Conservation (phyloP, 2,113 vertebrate species). For the Dolichallabes microphthalmus region DNA sequence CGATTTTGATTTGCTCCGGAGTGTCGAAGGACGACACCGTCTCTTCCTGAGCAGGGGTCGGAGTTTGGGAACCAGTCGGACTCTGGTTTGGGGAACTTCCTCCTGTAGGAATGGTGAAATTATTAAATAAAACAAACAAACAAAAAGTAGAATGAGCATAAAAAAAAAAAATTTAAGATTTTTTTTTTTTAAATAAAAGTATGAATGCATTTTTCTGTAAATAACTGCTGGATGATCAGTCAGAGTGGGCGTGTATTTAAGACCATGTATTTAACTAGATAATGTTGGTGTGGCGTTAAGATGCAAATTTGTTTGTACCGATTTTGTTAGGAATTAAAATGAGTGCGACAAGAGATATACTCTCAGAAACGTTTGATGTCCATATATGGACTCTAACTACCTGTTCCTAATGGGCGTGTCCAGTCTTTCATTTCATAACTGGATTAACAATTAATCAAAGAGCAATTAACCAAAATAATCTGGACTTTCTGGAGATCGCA, state of each 20-base stretch:
- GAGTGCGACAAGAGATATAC: not conserved
- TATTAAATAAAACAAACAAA: not conserved
- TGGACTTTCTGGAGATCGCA: not conserved
- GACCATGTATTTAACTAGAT: not conserved
- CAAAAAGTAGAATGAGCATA: not conserved
- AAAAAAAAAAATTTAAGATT: too few relatives aligned
- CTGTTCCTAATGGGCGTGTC: not conserved
- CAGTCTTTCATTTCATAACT: not conserved
- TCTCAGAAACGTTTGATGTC: not conserved
- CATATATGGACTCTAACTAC: not conserved
- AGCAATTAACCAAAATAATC: not conserved
- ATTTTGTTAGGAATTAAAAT: not conserved
- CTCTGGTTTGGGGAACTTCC: conserved; percentile 91
- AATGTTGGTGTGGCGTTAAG: not conserved
- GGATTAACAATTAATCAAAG: not conserved
- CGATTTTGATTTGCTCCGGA: conserved; percentile 93
- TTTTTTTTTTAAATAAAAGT: too few relatives aligned
- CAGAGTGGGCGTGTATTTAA: not conserved
- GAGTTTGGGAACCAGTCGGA: conserved; percentile 87
- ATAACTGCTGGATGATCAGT: not conserved
- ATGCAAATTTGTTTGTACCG: not conserved
- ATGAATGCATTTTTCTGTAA: not conserved
- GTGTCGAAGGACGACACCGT: conserved; percentile 78
- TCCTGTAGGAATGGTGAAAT: conserved; percentile 64
- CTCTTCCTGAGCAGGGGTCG: conserved; percentile 84